Base-by-base conservation (phyloP, 2,113 vertebrate genomes). In the Poeciliopsis occidentalis region DNA sequence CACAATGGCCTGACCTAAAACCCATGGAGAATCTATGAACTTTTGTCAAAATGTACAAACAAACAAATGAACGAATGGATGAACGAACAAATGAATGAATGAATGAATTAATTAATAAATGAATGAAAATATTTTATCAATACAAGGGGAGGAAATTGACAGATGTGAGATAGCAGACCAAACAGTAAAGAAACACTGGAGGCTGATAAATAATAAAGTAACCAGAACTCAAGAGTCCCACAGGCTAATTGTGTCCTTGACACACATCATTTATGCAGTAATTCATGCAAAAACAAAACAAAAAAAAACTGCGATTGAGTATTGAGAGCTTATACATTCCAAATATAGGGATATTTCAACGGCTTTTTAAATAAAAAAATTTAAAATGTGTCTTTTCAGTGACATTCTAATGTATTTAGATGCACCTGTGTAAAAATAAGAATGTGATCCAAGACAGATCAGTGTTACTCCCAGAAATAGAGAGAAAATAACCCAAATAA, bases 401-500 rank as follows among this genome's bases (percentile, higher is more conserved):
- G 34, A 34, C 34, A 34, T 34, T 34, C 34, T 34, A 54, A 24
- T 10, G 8, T 57, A 57, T 24, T 57, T 10, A 57, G 51, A 57
- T 57, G 51, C 3, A 57, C 51, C 22, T n/a, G 51, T 57, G 22
- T 57, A n/a, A 3, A 57, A 10, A n/a, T 7, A n/a, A 57, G 51
- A 8, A 57, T 57, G 51, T 57, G 51, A 57, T 57, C 51, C 51
- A 57, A n/a, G 19, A 57, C 51, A 57, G 22, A n/a, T n/a, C 51
- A 57, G 24, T 57, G 51, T 57, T 24, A n/a, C 22, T 57, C 51
- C 24, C 10, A 57, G 24, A 41, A 57, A 57, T 57, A 57, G 51
- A 57, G 7, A 3, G 7, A 57, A 57, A 11, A 47, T 47, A 47
- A 60, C 68, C 83, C 62, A 60, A 87, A 81, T 88, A 76, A 83